Conservation (phyloP, 2,888 invertebrate genomes). For the Gonocerus acuteangulatus region DNA sequence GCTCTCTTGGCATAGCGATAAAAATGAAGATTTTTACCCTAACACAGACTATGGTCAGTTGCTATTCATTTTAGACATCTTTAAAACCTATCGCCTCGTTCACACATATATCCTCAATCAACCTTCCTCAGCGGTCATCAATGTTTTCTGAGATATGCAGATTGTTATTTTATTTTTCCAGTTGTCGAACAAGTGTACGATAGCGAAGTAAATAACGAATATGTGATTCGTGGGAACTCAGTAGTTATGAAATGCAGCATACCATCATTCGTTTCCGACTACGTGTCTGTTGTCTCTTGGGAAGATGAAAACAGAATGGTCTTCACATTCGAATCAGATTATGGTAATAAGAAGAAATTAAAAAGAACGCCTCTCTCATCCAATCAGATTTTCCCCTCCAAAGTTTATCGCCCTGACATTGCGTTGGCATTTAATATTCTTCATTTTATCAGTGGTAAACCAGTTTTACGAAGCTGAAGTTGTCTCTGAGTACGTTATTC, state of each 20-base stretch:
- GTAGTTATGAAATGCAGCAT: conserved; percentile 83
- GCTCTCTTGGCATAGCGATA: conserved; percentile 77
- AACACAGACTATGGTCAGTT: conserved; percentile 41
- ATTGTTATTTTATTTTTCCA: conserved; percentile 41
- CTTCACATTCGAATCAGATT: conserved; percentile 52
- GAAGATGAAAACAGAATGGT: conserved; percentile 71
- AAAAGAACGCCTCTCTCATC: too few relatives aligned
- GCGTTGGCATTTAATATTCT: not conserved
- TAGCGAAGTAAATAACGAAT: conserved; percentile 79
- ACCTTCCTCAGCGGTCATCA: not conserved
- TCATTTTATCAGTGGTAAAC: conserved; percentile 62
- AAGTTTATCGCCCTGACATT: too few relatives aligned
- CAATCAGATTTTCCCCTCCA: too few relatives aligned
- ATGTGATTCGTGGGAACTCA: conserved; percentile 81
- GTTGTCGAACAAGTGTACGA: conserved; percentile 76
- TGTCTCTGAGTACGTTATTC: conserved; percentile 81
- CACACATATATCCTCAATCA: not conserved
- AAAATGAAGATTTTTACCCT: conserved; percentile 63
- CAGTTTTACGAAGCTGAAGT: conserved; percentile 86
- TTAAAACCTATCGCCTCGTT: conserved; percentile 3
- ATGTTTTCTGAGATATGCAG: not conserved
- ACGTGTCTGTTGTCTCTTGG: conserved; percentile 80
- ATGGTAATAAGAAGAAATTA: conserved; percentile 11
- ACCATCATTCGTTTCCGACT: conserved; percentile 88
- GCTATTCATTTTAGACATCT: not conserved